These are phyloP conservation scores for Lontra canadensis DNA, from an alignment of 2,113 vertebrate species.

Conservation along the genomic window DNA sequence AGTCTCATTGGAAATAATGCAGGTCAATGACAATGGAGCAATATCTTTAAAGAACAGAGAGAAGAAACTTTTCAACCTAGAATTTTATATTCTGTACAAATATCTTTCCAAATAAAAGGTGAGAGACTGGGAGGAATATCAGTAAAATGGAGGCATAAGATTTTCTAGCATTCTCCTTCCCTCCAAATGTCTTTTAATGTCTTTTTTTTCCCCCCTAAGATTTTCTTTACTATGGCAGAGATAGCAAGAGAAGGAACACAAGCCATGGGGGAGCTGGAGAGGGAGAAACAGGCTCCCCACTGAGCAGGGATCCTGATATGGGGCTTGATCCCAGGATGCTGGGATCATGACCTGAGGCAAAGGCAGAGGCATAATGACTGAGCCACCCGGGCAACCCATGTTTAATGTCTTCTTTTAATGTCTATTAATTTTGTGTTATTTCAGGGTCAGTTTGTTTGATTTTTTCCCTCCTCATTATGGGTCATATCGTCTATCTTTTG, in stretches of 20 bases:
- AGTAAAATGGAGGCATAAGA: neutral
- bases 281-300: no score
- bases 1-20: neutral
- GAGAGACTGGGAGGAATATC: neutral
- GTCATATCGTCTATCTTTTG: neutral
- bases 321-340: no score
- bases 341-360: no score
- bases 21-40: neutral
- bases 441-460: neutral
- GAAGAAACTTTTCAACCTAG: neutral
- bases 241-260: no score
- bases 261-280: no score
- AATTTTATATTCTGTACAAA: neutral
- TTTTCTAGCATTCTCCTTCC: neutral
- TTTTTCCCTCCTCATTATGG: neutral
- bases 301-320: accelerated
- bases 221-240: no score
- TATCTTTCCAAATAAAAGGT: neutral
- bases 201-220: neutral
- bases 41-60: neutral
- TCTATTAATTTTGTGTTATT: neutral
- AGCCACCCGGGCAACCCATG: no score
- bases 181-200: neutral
- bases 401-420: neutral
- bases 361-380: no score